phyloP scores from a whole-genome alignment of 2,113 vertebrate species.

The Protomyctophum bolini region DNA sequence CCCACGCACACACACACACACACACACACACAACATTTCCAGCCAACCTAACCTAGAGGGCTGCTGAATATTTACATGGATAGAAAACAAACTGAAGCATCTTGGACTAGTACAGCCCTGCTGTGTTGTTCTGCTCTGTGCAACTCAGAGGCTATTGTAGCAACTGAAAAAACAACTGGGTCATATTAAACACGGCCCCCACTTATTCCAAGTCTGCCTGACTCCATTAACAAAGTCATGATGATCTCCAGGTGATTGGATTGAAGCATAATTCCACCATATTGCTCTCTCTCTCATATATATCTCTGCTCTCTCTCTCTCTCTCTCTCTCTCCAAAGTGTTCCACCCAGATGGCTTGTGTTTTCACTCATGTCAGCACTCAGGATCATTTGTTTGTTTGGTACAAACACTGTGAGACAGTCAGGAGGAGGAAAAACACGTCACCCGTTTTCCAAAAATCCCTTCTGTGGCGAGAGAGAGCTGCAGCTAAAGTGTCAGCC shows the following conservation, averaged over 20 bases:
- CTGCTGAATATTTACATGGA: constrained; percentile 52
- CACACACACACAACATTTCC: constrained; percentile 32
- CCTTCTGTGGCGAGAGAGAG: constrained; percentile 45
- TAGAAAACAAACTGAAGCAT: constrained; percentile 44
- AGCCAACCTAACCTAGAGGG: constrained; percentile 37
- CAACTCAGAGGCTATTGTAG: constrained; percentile 50
- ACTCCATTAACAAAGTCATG: constrained; percentile 63
- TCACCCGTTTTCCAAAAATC: constrained; percentile 43
- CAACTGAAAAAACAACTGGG: constrained; percentile 66
- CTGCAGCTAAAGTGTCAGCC: constrained; percentile 9
- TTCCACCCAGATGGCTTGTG: constrained; percentile 62
- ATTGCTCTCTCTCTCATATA: constrained; percentile 26
- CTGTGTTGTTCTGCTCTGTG: constrained; percentile 17
- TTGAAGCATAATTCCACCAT: constrained; percentile 63
- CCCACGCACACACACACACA: constrained; percentile 1
- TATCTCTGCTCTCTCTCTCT: no score
- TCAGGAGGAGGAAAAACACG: constrained; percentile 38
- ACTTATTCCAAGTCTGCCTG: constrained; percentile 55
- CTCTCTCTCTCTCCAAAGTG: constrained; percentile 35
- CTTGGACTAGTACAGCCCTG: constrained; percentile 20
- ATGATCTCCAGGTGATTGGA: constrained; percentile 62
- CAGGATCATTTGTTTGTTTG: constrained; percentile 64
- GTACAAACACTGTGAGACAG: constrained; percentile 56
- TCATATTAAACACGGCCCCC: constrained; percentile 59
- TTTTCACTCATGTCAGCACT: constrained; percentile 63